Percentiles rank a stretch among this genome's conserved stretches.
phyloP scores from a whole-genome alignment of 2,797 vertebrate species.

The Florisuga fusca region DNA sequence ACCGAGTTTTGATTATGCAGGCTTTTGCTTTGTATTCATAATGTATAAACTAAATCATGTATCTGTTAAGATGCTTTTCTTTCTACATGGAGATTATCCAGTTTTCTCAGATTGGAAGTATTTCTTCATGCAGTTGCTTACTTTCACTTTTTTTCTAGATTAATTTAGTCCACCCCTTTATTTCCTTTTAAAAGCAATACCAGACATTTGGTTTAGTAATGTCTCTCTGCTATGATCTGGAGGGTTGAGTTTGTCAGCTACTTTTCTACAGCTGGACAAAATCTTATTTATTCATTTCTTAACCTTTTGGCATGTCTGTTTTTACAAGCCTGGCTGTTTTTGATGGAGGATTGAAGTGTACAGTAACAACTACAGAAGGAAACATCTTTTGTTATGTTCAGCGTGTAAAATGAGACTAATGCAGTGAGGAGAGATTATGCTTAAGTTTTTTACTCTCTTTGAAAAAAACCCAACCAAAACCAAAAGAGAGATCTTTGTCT shows the following conservation, averaged over 20 bases:
- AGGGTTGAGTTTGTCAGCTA: slow-evolving; percentile 10
- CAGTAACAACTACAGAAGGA: slow-evolving; percentile 40
- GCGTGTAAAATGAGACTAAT: slow-evolving; percentile 26
- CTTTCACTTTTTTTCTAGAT: neutral
- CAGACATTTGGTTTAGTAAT: neutral
- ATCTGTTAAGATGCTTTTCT: neutral
- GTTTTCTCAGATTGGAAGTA: neutral
- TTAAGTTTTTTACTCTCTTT: neutral
- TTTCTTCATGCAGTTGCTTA: neutral
- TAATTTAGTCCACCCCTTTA: neutral
- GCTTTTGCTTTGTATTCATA: neutral
- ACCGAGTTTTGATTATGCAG: neutral
- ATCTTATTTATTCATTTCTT: slow-evolving; percentile 63
- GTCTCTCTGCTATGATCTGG: neutral
- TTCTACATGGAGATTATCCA: neutral
- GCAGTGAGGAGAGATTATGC: neutral
- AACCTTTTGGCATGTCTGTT: slow-evolving; percentile 68
- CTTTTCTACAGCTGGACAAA: slow-evolving; percentile 25
- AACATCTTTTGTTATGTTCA: slow-evolving; percentile 40
- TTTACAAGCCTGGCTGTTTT: slow-evolving; percentile 24
- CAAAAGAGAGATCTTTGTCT: neutral
- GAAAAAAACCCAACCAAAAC: neutral
- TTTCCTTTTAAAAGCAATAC: slow-evolving; percentile 20
- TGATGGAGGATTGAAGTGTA: slow-evolving; percentile 4
- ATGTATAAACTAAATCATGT: neutral